Conservation (phyloP, 2,113 vertebrate genomes). For the Thalassoma bifasciatum region DNA sequence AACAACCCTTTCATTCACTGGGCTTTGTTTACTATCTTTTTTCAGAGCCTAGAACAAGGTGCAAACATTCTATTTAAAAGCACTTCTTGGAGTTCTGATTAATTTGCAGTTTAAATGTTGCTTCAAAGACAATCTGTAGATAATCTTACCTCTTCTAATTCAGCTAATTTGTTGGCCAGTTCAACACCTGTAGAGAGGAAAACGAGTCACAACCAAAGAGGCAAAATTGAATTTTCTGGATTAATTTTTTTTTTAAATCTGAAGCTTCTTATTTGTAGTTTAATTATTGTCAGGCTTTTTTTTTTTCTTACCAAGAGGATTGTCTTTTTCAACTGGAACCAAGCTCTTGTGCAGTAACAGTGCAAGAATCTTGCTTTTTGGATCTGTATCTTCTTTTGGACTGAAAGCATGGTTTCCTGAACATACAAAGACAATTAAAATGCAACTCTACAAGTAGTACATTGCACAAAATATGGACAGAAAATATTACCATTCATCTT, state of each 20-base stretch:
- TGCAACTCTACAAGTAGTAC: not conserved
- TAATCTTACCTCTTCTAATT: conserved; percentile 77
- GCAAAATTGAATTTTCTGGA: conserved; percentile 1
- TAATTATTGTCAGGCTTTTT: no score
- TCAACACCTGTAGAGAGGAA: conserved; percentile 65
- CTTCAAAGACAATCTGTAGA: not conserved
- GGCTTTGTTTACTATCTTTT: not conserved
- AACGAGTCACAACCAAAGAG: not conserved
- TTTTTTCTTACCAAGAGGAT: conserved; percentile 69
- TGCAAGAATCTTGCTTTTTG: conserved; percentile 76
- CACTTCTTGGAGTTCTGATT: no score
- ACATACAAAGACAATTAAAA: conserved; percentile 23
- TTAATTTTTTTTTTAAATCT: not conserved
- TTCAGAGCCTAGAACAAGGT: not conserved
- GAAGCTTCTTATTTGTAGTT: no score
- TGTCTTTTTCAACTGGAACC: conserved; percentile 65
- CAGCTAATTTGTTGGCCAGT: conserved; percentile 69
- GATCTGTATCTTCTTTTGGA: conserved; percentile 65
- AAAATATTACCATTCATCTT: no score
- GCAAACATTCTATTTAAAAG: no score
- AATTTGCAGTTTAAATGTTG: not conserved
- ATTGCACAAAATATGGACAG: not conserved
- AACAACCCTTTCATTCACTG: not conserved
- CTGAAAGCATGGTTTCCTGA: conserved; percentile 73
- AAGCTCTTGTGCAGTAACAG: conserved; percentile 77